phyloP scores from a whole-genome alignment of 1,140 invertebrate genomes.

The Drosophila arawakana region DNA sequence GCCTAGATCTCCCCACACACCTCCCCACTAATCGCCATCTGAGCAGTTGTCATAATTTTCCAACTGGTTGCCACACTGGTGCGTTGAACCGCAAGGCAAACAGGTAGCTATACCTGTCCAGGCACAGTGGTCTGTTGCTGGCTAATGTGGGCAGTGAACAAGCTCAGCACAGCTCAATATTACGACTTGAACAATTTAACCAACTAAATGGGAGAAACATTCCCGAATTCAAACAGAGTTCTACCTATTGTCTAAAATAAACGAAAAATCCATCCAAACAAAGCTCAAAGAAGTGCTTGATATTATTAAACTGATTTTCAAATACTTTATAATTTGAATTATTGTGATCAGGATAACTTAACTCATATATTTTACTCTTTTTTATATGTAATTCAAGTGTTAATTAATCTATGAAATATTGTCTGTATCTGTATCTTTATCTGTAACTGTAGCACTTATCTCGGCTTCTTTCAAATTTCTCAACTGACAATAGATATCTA shows the following conservation, averaged over 20 bases:
- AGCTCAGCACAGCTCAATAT: neutral
- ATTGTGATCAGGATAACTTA: too few relatives aligned
- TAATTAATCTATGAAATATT: too few relatives aligned
- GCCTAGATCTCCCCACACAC: neutral
- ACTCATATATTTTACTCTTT: too few relatives aligned
- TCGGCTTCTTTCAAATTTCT: too few relatives aligned
- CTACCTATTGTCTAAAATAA: neutral
- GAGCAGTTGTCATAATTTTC: constrained; percentile 71
- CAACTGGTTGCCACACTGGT: constrained; percentile 69
- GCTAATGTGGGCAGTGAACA: neutral
- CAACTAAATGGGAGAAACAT: neutral
- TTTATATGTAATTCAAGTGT: too few relatives aligned
- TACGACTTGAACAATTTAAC: neutral
- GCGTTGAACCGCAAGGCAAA: constrained; percentile 84
- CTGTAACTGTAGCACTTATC: too few relatives aligned
- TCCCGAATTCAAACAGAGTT: neutral
- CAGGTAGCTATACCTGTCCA: constrained; percentile 40
- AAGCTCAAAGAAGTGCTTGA: too few relatives aligned
- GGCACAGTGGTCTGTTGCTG: constrained; percentile 9
- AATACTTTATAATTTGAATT: too few relatives aligned
- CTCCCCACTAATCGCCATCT: neutral
- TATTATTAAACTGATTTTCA: too few relatives aligned
- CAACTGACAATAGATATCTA: too few relatives aligned
- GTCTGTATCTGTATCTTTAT: too few relatives aligned
- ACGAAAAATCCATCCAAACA: too few relatives aligned